phyloP scores from a whole-genome alignment of 2,797 vertebrate species.

The Siniperca obscura region DNA sequence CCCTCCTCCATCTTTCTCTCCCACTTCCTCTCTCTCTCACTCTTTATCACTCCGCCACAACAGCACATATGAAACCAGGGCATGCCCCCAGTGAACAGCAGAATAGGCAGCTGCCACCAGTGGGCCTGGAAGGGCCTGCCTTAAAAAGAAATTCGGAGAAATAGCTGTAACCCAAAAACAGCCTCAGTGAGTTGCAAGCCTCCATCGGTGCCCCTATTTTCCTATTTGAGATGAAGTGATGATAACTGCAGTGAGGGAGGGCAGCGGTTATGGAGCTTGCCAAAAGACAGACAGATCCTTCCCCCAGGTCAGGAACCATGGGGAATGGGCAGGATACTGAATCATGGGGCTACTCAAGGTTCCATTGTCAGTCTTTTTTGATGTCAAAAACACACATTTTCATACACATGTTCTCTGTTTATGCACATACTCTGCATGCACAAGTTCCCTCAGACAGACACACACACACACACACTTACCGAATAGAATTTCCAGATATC shows the following conservation, averaged over 20 bases:
- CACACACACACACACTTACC: conserved; percentile 14
- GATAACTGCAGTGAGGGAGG: conserved; percentile 73
- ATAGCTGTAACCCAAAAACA: conserved; percentile 83
- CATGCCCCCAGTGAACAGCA: conserved; percentile 86
- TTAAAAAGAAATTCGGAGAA: conserved; percentile 82
- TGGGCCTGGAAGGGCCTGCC: conserved; percentile 78
- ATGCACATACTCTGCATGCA: conserved; percentile 58
- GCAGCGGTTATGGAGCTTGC: conserved; percentile 69
- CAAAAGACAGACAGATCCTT: conserved; percentile 73
- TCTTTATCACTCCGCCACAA: conserved; percentile 72
- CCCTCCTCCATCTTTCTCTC: conserved; percentile 68
- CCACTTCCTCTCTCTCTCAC: conserved; percentile 44
- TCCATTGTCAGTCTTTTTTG: conserved; percentile 71
- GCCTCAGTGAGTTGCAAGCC: conserved; percentile 66
- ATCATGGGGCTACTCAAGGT: conserved; percentile 70
- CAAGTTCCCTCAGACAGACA: conserved; percentile 34
- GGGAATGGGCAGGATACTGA: conserved; percentile 74
- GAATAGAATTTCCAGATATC: conserved; percentile 64
- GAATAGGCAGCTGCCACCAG: conserved; percentile 83
- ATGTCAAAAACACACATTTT: conserved; percentile 77
- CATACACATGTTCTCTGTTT: conserved; percentile 73
- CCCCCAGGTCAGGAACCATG: conserved; percentile 74
- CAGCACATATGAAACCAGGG: conserved; percentile 86
- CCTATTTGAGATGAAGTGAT: conserved; percentile 77
- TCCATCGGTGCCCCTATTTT: conserved; percentile 76